A percentile compares a stretch with the other conserved stretches of the same genome.
These are phyloP conservation scores for Lottia scabra DNA, from an alignment of 2,888 invertebrate species.

Conservation along the genomic window DNA sequence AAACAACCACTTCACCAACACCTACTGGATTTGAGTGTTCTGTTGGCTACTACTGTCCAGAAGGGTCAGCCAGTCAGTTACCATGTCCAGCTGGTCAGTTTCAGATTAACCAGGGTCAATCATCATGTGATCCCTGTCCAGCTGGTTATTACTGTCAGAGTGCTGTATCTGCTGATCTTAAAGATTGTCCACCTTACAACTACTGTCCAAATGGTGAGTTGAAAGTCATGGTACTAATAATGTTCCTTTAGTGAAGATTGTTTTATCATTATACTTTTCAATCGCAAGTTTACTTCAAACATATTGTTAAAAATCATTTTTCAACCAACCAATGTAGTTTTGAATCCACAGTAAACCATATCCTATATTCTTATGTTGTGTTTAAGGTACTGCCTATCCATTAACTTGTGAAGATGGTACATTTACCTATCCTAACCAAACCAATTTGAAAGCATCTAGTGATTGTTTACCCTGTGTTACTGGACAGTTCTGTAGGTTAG, in stretches of 20 bases:
- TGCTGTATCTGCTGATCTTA: conserved; percentile 47
- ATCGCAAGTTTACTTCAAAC: too few relatives aligned
- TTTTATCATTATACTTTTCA: too few relatives aligned
- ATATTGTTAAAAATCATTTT: too few relatives aligned
- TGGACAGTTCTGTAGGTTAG: conserved; percentile 60
- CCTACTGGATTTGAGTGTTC: conserved; percentile 54
- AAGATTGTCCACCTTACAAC: conserved; percentile 56
- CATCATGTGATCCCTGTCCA: conserved; percentile 58
- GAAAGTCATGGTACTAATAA: too few relatives aligned
- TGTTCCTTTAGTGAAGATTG: too few relatives aligned
- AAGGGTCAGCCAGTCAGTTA: conserved; percentile 53
- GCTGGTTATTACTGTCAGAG: conserved; percentile 63
- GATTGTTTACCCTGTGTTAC: conserved; percentile 63
- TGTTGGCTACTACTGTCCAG: conserved; percentile 56
- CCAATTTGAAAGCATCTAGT: conserved; percentile 42
- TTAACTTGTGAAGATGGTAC: conserved; percentile 61
- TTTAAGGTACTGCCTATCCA: conserved; percentile 53
- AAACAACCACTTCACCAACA: conserved; percentile 48
- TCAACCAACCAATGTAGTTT: too few relatives aligned
- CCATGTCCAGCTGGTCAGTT: conserved; percentile 57
- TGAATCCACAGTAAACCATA: too few relatives aligned
- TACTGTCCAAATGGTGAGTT: conserved; percentile 62
- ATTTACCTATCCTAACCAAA: conserved; percentile 57
- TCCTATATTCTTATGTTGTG: too few relatives aligned
- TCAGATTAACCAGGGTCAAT: conserved; percentile 52